Evolutionary conservation across 2,888 invertebrate species (phyloP).

Genomic region (Papilio protenor): DNA sequence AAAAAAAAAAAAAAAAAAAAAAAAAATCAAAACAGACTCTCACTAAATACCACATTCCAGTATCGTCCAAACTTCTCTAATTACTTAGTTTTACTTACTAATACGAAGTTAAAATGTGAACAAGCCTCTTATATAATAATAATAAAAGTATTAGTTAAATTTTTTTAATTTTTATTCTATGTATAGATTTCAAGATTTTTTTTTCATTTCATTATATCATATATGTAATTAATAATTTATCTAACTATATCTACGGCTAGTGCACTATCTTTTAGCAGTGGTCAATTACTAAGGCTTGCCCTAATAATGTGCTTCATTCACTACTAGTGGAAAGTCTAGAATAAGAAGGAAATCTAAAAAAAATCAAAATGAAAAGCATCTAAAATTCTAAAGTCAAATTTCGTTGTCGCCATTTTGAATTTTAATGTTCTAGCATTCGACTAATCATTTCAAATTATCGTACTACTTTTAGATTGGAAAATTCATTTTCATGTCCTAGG

Average conservation of each 20-base stretch:
- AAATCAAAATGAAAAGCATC: slow-evolving; percentile 51
- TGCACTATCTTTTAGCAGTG: slow-evolving; percentile 82
- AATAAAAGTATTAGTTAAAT: slow-evolving; percentile 83
- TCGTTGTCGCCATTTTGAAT: slow-evolving; percentile 31
- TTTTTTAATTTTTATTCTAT: slow-evolving; percentile 83
- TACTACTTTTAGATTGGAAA: background rate
- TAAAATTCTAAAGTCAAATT: slow-evolving; percentile 32
- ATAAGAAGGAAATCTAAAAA: background rate
- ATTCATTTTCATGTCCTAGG: background rate
- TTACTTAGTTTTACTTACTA: slow-evolving; percentile 78
- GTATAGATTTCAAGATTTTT: slow-evolving; percentile 82
- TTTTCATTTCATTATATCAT: slow-evolving; percentile 64
- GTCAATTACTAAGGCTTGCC: slow-evolving; percentile 75
- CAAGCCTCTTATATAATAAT: slow-evolving; percentile 81
- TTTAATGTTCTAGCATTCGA: slow-evolving; percentile 23
- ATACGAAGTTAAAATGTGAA: slow-evolving; percentile 84
- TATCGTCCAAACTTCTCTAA: slow-evolving; percentile 64
- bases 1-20: slow-evolving; percentile 48
- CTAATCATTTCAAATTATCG: background rate
- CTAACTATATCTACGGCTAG: slow-evolving; percentile 80
- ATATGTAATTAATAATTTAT: slow-evolving; percentile 79
- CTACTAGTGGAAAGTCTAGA: slow-evolving; percentile 42
- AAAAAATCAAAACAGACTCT: slow-evolving; percentile 63
- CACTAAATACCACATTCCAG: slow-evolving; percentile 67
- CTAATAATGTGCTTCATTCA: slow-evolving; percentile 63